phyloP scores from a whole-genome alignment of 2,888 invertebrate genomes.

The Cryptocephalus moraei region DNA sequence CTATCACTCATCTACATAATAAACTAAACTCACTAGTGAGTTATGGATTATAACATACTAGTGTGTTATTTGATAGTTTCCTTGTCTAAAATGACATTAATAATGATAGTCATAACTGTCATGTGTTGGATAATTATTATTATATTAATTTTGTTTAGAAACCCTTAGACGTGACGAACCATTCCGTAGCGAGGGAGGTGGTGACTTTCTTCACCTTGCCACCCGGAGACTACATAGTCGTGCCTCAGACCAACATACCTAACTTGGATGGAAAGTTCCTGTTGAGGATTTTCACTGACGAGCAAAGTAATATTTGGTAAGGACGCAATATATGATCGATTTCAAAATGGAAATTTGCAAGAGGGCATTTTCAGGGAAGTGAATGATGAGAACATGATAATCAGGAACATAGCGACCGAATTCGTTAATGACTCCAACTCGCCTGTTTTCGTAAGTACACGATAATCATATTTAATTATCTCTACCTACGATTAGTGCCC shows the following conservation, averaged over 20 bases:
- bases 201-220: slow-evolving; percentile 66
- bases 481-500: too few species aligned
- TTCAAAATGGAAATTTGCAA: background rate
- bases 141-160: slow-evolving; percentile 35
- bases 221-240: slow-evolving; percentile 62
- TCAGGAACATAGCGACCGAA: slow-evolving; percentile 52
- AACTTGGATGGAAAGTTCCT: slow-evolving; percentile 62
- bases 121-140: too few species aligned
- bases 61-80: too few species aligned
- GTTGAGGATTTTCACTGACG: slow-evolving; percentile 60
- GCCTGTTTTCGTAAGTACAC: slow-evolving; percentile 41
- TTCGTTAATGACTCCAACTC: slow-evolving; percentile 44
- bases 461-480: too few species aligned
- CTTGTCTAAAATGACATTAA: too few species aligned
- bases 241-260: slow-evolving; percentile 59
- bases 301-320: slow-evolving; percentile 63
- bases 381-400: slow-evolving; percentile 64
- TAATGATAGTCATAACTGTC: too few species aligned
- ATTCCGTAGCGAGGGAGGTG: slow-evolving; percentile 54
- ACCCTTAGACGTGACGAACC: slow-evolving; percentile 57
- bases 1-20: too few species aligned
- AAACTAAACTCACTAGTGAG: too few species aligned
- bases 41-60: too few species aligned
- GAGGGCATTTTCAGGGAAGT: slow-evolving; percentile 51
- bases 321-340: slow-evolving; percentile 7